These are phyloP conservation scores for Clitarchus hookeri DNA, from an alignment of 2,888 invertebrate genomes.

Conservation along the genomic window DNA sequence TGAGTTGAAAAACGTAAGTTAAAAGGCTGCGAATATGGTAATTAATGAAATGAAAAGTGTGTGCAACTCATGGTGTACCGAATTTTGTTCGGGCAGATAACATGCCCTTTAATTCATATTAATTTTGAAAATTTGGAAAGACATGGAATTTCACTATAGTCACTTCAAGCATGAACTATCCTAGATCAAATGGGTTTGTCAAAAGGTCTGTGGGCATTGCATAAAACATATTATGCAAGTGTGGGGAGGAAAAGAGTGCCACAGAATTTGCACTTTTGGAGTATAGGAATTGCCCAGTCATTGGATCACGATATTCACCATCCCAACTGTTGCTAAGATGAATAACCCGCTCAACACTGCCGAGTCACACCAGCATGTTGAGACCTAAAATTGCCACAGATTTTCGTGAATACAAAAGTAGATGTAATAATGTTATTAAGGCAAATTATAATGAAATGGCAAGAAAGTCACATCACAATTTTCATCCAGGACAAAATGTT, in stretches of 20 bases:
- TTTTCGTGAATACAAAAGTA: background rate
- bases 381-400: background rate
- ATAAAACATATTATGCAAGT: background rate
- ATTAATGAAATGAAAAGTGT: background rate
- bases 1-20: background rate
- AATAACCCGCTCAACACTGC: background rate
- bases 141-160: background rate
- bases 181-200: background rate
- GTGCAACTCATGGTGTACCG: background rate
- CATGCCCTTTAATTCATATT: background rate
- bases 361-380: background rate
- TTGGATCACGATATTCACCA: background rate
- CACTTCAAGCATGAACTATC: background rate
- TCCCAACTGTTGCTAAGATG: background rate
- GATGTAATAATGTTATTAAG: background rate
- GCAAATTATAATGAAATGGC: background rate
- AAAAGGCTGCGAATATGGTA: background rate
- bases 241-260: background rate
- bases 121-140: background rate
- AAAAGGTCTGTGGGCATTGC: background rate
- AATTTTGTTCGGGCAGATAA: background rate
- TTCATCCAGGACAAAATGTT: background rate
- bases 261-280: background rate
- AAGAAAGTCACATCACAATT: background rate
- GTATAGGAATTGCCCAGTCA: background rate